phyloP scores from a whole-genome alignment of 2,797 vertebrate genomes.

The Otus scops region DNA sequence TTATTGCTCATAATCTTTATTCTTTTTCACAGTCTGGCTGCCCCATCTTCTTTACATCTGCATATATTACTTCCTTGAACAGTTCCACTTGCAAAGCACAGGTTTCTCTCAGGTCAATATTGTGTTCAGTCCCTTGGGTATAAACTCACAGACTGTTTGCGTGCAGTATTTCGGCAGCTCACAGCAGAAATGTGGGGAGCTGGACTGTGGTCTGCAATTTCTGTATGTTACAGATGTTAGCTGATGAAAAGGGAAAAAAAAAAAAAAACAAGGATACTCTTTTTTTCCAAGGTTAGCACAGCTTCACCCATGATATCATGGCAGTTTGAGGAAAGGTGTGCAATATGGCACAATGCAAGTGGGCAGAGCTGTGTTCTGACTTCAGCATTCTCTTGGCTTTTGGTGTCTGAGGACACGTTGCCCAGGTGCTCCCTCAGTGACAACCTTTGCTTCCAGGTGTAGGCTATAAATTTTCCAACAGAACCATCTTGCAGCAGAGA shows the following conservation, averaged over 20 bases:
- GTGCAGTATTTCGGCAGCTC: background rate
- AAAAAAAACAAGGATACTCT: background rate
- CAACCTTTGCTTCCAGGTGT: background rate
- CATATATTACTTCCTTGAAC: background rate
- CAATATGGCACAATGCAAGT: accelerated
- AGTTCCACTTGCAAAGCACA: background rate
- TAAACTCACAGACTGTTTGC: background rate
- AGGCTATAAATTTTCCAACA: background rate
- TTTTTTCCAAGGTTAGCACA: background rate
- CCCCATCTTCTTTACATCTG: background rate
- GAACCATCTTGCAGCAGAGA: background rate
- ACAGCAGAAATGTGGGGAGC: background rate
- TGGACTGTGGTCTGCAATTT: background rate
- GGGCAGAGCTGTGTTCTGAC: background rate
- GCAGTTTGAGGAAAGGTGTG: background rate
- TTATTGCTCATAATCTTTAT: background rate
- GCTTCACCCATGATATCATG: background rate
- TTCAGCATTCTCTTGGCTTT: background rate
- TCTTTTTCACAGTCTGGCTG: background rate
- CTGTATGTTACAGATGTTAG: background rate
- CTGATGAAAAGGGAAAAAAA: background rate
- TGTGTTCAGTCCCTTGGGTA: background rate
- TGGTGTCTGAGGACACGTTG: background rate
- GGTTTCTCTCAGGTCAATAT: background rate
- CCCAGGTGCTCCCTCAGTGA: background rate